A percentile compares a stretch with the other conserved stretches of the same genome.
phyloP scores from a whole-genome alignment of 2,888 invertebrate genomes.

The Selenia dentaria region DNA sequence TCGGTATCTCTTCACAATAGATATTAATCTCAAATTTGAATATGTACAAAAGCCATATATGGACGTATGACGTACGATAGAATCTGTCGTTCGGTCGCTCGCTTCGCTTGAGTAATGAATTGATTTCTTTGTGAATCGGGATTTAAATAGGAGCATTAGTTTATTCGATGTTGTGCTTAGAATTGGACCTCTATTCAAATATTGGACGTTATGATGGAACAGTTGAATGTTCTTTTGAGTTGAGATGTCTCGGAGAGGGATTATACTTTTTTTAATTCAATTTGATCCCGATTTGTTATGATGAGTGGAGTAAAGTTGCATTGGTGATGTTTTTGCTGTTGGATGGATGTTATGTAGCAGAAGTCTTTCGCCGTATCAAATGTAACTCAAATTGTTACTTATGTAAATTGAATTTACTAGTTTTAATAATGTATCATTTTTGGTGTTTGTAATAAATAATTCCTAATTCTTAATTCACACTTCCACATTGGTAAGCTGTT shows the following conservation, averaged over 20 bases:
- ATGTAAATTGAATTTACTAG: too few species aligned
- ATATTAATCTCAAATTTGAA: conserved; percentile 69
- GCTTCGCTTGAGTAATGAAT: conserved; percentile 16
- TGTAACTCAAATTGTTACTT: too few species aligned
- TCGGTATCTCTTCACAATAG: conserved; percentile 35
- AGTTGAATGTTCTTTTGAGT: conserved; percentile 3
- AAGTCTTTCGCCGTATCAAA: too few species aligned
- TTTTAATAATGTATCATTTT: too few species aligned
- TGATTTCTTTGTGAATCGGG: conserved; percentile 19
- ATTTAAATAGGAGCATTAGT: conserved; percentile 22
- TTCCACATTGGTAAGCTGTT: too few species aligned
- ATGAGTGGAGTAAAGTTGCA: not conserved
- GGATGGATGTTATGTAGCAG: too few species aligned
- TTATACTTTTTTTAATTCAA: not conserved
- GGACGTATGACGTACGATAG: conserved; percentile 20
- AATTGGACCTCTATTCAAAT: conserved; percentile 17
- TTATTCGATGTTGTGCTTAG: conserved; percentile 14
- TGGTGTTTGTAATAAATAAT: too few species aligned
- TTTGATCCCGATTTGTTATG: not conserved
- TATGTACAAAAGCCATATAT: conserved; percentile 20
- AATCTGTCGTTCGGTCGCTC: conserved; percentile 23
- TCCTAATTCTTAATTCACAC: too few species aligned
- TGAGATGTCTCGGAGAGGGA: conserved; percentile 1
- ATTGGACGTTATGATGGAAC: conserved; percentile 8
- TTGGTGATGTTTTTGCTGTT: not conserved